Percentiles rank a stretch among this genome's conserved stretches.
These are phyloP conservation scores for Pardalotus punctatus DNA, from an alignment of 2,113 vertebrate genomes.

Conservation along the genomic window DNA sequence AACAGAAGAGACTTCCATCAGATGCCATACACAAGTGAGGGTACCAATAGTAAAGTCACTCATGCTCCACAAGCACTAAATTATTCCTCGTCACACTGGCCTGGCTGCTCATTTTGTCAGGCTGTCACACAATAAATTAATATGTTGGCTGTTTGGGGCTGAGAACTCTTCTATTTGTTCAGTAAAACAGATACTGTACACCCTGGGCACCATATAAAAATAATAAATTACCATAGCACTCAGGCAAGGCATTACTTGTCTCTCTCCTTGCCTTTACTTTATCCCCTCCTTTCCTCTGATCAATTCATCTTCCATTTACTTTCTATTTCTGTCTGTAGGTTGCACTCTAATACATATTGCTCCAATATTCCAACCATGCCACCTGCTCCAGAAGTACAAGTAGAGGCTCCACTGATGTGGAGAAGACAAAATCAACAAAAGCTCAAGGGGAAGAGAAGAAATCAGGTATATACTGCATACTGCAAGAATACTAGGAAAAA, in stretches of 20 bases:
- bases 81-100: not conserved
- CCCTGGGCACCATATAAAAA: not conserved
- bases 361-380: not conserved
- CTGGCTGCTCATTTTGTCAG: not conserved
- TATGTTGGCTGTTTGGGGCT: constrained; percentile 23
- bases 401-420: not conserved
- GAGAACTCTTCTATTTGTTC: constrained; percentile 16
- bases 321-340: constrained; percentile 39
- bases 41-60: not conserved
- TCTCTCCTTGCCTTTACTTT: not conserved
- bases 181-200: not conserved
- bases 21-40: not conserved
- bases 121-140: constrained; percentile 17
- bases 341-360: not conserved
- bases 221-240: not conserved
- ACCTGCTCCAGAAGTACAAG: not conserved
- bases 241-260: constrained; percentile 11
- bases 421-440: not conserved
- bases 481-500: not conserved
- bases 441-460: not conserved
- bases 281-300: constrained; percentile 14
- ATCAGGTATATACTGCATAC: not conserved
- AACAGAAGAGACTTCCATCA: not conserved
- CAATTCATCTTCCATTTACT: constrained; percentile 48
- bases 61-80: not conserved